Evolutionary conservation across 2,888 invertebrate species (phyloP).

Genomic region (Oscheius sp.): DNA sequence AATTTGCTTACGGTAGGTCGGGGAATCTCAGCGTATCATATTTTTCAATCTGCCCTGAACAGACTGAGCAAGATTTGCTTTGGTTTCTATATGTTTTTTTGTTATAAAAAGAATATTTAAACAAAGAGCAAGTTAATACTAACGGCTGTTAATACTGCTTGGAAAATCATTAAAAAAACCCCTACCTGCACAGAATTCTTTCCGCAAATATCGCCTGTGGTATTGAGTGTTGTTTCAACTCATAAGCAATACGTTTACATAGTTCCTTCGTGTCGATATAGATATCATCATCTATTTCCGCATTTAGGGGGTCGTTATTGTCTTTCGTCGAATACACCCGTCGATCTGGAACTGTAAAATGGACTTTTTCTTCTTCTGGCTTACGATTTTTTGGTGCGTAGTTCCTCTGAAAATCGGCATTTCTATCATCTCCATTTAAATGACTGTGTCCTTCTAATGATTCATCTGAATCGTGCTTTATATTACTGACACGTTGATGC

Average conservation of each 20-base stretch:
- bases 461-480: constrained; percentile 44
- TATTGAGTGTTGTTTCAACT: constrained; percentile 87
- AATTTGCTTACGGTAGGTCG: too few relatives aligned
- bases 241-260: constrained; percentile 68
- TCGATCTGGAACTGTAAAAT: constrained; percentile 10
- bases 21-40: too few relatives aligned
- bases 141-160: too few relatives aligned
- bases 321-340: constrained; percentile 61
- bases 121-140: too few relatives aligned
- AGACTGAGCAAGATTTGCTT: too few relatives aligned
- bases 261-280: constrained; percentile 69
- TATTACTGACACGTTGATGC: constrained; percentile 34
- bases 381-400: background rate
- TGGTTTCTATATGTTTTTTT: too few relatives aligned
- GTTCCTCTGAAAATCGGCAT: constrained; percentile 11
- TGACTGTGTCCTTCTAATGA: constrained; percentile 15
- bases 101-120: too few relatives aligned
- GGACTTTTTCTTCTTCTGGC: background rate
- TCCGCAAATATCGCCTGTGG: constrained; percentile 82
- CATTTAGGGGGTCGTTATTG: constrained; percentile 64
- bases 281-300: constrained; percentile 69
- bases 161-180: background rate
- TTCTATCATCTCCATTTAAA: constrained; percentile 23
- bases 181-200: constrained; percentile 58
- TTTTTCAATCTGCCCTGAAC: too few relatives aligned